phyloP scores from a whole-genome alignment of 1,140 invertebrate species.

The Bilobella aurantiaca region DNA sequence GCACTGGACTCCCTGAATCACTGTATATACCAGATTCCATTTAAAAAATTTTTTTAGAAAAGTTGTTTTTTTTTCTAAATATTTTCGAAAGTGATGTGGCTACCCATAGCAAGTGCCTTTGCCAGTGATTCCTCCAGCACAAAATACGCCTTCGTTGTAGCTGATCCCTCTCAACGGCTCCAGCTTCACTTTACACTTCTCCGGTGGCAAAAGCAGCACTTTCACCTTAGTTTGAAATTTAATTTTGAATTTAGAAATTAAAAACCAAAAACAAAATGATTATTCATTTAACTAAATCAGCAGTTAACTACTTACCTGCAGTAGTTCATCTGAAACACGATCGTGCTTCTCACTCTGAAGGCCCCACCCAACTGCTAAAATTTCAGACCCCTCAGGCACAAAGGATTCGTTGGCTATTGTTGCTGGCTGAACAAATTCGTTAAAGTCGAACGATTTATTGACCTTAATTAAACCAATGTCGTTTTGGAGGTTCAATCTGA shows the following conservation, averaged over 20 bases:
- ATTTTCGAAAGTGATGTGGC: too few relatives aligned
- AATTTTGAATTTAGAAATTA: too few relatives aligned
- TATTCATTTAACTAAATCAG: too few relatives aligned
- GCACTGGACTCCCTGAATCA: not conserved
- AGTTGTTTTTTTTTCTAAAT: too few relatives aligned
- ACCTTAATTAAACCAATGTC: not conserved
- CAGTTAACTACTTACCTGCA: too few relatives aligned
- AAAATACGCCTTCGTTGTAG: not conserved
- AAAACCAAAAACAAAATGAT: too few relatives aligned
- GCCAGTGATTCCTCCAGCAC: not conserved
- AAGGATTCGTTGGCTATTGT: not conserved
- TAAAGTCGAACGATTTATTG: not conserved
- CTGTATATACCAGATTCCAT: not conserved
- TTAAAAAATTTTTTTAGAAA: too few relatives aligned
- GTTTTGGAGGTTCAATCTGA: not conserved
- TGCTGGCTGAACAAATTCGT: not conserved
- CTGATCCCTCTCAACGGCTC: not conserved
- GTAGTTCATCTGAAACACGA: not conserved
- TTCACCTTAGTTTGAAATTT: too few relatives aligned
- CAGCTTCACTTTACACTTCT: not conserved
- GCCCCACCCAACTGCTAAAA: not conserved
- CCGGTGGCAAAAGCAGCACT: not conserved
- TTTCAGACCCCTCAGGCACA: not conserved
- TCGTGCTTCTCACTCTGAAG: not conserved
- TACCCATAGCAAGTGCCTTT: not conserved